Percentiles rank a stretch among this genome's conserved stretches.
phyloP scores from a whole-genome alignment of 2,888 invertebrate species.

The Sisyra terminalis region DNA sequence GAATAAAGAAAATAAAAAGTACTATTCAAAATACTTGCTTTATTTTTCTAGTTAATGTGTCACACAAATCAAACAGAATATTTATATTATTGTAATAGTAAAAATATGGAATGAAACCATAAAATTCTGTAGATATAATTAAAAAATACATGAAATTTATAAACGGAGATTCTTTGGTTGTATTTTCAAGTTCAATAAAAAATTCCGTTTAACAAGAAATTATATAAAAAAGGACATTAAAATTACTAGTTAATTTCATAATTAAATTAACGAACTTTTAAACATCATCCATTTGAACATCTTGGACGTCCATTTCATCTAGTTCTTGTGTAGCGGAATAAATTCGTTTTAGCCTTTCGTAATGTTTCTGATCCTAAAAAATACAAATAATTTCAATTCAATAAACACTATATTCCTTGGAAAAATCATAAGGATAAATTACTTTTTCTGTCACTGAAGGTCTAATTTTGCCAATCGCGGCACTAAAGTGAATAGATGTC shows the following conservation, averaged over 20 bases:
- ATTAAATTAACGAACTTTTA: not conserved
- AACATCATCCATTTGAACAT: conserved; percentile 12
- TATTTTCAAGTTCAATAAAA: no score
- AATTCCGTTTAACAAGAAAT: no score
- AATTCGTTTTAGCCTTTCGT: conserved; percentile 52
- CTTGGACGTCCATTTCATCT: conserved; percentile 38
- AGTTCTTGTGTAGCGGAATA: conserved; percentile 37
- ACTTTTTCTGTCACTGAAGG: conserved; percentile 74
- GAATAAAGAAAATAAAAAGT: no score
- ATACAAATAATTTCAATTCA: conserved; percentile 10
- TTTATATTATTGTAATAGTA: no score
- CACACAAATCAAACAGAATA: no score
- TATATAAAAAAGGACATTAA: no score
- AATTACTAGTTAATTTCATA: not conserved
- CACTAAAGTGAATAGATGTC: conserved; percentile 51
- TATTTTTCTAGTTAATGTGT: no score
- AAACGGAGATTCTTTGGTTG: no score
- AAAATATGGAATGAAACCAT: no score
- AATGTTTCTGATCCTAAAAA: conserved; percentile 52
- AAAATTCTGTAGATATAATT: no score
- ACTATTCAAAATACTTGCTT: no score
- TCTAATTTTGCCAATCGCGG: conserved; percentile 60
- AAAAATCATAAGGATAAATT: conserved; percentile 12
- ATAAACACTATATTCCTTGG: not conserved
- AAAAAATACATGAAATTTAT: no score